A percentile compares a stretch with the other conserved stretches of the same genome.
These are phyloP conservation scores for Ctenochaetus hawaiiensis DNA, from an alignment of 2,797 vertebrate genomes.

Conservation along the genomic window DNA sequence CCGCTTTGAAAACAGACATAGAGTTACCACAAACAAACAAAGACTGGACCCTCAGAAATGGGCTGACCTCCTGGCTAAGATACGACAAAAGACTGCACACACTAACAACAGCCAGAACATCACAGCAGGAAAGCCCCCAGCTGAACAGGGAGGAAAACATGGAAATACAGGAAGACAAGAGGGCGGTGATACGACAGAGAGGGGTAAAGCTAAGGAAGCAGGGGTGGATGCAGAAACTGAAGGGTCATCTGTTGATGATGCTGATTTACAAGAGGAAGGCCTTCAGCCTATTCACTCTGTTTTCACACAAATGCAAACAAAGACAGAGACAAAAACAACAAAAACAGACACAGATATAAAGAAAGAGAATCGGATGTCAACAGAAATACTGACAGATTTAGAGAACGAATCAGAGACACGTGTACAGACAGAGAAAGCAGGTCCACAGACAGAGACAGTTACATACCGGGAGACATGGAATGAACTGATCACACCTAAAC, in stretches of 20 bases:
- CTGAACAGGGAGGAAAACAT: constrained; percentile 23
- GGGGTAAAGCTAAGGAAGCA: constrained; percentile 15
- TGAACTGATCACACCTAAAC: constrained; percentile 43
- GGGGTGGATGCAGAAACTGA: constrained; percentile 67
- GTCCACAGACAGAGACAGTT: constrained; percentile 33
- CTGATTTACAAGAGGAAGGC: constrained; percentile 74
- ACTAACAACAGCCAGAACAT: constrained; percentile 62
- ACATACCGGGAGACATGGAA: constrained; percentile 34
- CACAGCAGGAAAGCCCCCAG: constrained; percentile 36
- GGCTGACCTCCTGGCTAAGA: constrained; percentile 93
- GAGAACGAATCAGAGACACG: constrained; percentile 32
- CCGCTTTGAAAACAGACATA: constrained; percentile 86
- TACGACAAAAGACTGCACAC: constrained; percentile 87
- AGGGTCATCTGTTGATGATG: constrained; percentile 85
- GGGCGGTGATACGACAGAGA: constrained; percentile 23
- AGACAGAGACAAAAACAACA: constrained; percentile 45
- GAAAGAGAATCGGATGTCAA: constrained; percentile 16
- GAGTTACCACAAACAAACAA: constrained; percentile 87
- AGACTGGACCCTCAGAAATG: constrained; percentile 93
- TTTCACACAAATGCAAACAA: constrained; percentile 45
- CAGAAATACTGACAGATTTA: constrained; percentile 41
- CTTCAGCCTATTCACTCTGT: constrained; percentile 61
- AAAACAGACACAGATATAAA: constrained; percentile 29
- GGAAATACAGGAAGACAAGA: constrained; percentile 21
- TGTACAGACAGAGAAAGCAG: constrained; percentile 31